Base-by-base conservation (phyloP, 2,888 invertebrate genomes). In the Meloe dianella region DNA sequence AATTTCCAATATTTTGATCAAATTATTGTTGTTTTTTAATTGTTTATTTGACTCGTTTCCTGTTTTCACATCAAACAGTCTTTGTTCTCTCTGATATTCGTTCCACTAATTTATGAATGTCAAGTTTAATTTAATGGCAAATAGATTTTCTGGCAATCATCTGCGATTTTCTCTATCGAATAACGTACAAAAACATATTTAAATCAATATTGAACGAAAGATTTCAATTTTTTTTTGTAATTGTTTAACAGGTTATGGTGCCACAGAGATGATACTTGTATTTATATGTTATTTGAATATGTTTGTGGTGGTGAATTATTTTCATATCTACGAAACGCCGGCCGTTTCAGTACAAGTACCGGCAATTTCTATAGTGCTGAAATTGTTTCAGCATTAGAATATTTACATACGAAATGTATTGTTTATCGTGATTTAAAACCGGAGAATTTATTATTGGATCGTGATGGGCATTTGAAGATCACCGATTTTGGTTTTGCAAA, bases 401-500 rank as follows among this genome's bases (percentile, higher is more conserved):
- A 98, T 82, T 89, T 98, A 54, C 98, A 98, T 85, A 89, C 92
- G 41, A 89, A 93, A 75, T 91, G 91, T 81, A 93, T 97, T 71
- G 95, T 96, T 32, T 96, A 96, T 85, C 84, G 91, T 64, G 97
- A 97, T 80, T 85, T 97, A 74, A 97, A 97, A 82, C 97, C 97
- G 0, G 98, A 98, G 83, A 98, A 98, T 83, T 85, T 98, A 63
- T 87, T 98, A 22, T 86, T 98, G 60, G 97, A 97, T 78, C 89
- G 89, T 73, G 94, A 96, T 76, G 98, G 98, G 0, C 98, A 98
- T 83, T 85, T 98, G 78, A 98, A 97, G 85, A 95, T 98, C 77
- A 98, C 97, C 9, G 98, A 98, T 83, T 98, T 98, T 81, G 98
- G 98, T 12, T 98, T 98, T 82, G 97, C 98, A 57, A 98, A 98